These are phyloP conservation scores for Zeugodacus cucurbitae DNA, from an alignment of 1,140 invertebrate genomes.

Conservation along the genomic window DNA sequence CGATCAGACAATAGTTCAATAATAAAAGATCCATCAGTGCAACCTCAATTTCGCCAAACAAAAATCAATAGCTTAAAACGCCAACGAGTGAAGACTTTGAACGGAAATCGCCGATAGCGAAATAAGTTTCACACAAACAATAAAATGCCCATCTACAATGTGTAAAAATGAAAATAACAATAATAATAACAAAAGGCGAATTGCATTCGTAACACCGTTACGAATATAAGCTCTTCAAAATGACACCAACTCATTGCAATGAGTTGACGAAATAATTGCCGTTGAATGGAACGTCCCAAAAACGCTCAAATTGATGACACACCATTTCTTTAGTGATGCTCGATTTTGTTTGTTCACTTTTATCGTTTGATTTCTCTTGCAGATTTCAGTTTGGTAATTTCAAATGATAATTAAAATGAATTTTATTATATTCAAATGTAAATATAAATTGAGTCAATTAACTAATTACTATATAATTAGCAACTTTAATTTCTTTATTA, in stretches of 20 bases:
- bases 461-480: too few relatives aligned
- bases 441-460: too few relatives aligned
- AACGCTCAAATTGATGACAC: neutral
- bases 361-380: neutral
- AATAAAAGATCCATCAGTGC: neutral
- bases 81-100: neutral
- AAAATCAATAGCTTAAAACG: neutral
- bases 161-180: neutral
- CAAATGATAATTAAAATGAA: too few relatives aligned
- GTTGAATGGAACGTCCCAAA: neutral
- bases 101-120: neutral
- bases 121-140: neutral
- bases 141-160: neutral
- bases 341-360: neutral
- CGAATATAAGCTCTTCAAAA: neutral
- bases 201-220: neutral
- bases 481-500: too few relatives aligned
- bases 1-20: neutral
- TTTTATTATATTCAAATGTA: too few relatives aligned
- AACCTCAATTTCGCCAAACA: neutral
- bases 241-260: neutral
- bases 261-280: constrained; percentile 8
- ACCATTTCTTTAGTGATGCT: neutral
- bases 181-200: neutral
- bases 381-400: neutral